phyloP scores from a whole-genome alignment of 1,140 invertebrate species.

The Aphelenchoides besseyi region DNA sequence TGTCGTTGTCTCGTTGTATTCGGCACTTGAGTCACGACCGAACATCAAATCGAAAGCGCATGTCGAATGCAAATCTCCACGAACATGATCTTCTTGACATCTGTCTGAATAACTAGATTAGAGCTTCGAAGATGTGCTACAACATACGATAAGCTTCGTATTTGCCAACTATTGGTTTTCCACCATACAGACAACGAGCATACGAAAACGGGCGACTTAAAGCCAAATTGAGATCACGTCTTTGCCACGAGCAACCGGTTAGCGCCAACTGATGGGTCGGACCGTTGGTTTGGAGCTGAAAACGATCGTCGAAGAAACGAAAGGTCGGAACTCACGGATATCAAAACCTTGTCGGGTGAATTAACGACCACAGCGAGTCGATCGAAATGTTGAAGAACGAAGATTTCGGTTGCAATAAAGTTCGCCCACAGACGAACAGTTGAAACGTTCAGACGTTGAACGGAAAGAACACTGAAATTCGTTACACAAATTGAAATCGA shows the following conservation, averaged over 20 bases:
- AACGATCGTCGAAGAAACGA: not conserved
- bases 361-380: not conserved
- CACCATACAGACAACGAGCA: not conserved
- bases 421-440: not conserved
- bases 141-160: not conserved
- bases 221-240: not conserved
- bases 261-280: not conserved
- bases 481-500: not conserved
- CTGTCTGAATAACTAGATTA: not conserved
- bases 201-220: not conserved
- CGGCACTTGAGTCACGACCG: not conserved
- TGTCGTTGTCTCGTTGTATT: not conserved
- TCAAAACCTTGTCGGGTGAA: not conserved
- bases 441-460: not conserved
- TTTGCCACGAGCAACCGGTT: not conserved
- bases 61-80: not conserved
- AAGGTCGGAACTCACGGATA: not conserved
- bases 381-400: not conserved
- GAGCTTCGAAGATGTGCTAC: not conserved
- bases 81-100: not conserved
- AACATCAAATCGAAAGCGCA: not conserved
- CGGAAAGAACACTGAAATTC: not conserved
- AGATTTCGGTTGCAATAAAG: not conserved
- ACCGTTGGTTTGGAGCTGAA: not conserved
- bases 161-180: not conserved